Evolutionary conservation across 2,113 vertebrate genomes (phyloP), one percentile per base, ranked within the genome.

Genomic region (Syngnathus typhle): DNA sequence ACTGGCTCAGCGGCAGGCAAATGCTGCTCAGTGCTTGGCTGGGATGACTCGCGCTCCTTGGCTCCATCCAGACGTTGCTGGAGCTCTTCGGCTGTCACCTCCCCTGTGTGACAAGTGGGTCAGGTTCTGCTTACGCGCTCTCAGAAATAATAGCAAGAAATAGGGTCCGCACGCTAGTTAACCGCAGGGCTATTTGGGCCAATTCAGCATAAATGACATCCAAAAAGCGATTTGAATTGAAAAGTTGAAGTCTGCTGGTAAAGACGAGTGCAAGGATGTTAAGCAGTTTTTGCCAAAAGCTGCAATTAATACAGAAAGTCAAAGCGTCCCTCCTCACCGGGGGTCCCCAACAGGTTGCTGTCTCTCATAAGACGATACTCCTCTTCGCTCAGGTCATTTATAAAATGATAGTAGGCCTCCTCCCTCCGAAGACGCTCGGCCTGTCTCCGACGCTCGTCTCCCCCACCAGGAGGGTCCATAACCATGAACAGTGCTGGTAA

Each of bases 281-380:
- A 32, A 32, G 3, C 11, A 0, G 4, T 55, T 55, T 32, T 55
- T 5, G 4, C 23, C 21, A 11, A 27, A 5, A 13, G 3, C 54
- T 60, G 37, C 18, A 39, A 38, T 39, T 38, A 19, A 41, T 19
- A 47, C 36, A 5, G 18, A 38, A 36, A 19, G 18, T 60, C 36
- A 11, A 61, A 6, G 51, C 52, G 36, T n/a, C 15, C 4, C 21
- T 78, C 51, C 89, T 88, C 86, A 98, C 95, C 96, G 71, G 96
- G 96, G 36, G 95, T 98, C 80, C 96, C 96, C 72, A 98, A 90
- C 79, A 98, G 90, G 83, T 97, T 96, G 55, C 89, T 85, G 83
- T 98, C 96, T 88, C 96, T 95, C 96, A 98, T 98, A 49, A 98
- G 84, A 54, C 95, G 92, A 78, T 98, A 98, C 76, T 98, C 96